These are phyloP conservation scores for Sebastes vulpes DNA, from an alignment of 2,797 vertebrate genomes.

Conservation along the genomic window DNA sequence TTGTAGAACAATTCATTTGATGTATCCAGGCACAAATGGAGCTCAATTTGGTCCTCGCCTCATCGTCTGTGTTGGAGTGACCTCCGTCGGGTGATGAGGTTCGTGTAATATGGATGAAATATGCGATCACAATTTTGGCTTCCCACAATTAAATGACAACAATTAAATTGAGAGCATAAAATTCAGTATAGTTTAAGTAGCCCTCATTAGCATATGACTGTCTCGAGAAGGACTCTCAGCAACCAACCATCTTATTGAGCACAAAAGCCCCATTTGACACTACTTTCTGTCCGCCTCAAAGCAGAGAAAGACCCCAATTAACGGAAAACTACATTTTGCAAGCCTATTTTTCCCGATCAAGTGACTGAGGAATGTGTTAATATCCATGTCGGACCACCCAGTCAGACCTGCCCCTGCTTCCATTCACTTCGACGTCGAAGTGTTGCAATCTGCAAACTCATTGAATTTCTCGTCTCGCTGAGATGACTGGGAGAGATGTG, in stretches of 20 bases:
- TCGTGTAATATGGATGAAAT: no score
- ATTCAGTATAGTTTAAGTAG: neutral
- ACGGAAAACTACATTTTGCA: neutral
- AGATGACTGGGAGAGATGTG: slow-evolving; percentile 12
- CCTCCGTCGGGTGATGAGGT: no score
- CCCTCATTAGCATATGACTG: neutral
- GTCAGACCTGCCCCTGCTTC: neutral
- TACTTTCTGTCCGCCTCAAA: neutral
- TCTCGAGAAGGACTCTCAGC: neutral
- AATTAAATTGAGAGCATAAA: no score
- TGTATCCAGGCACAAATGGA: neutral
- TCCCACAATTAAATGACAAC: no score
- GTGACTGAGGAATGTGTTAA: slow-evolving; percentile 9
- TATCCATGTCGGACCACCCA: slow-evolving; percentile 31
- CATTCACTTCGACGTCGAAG: neutral
- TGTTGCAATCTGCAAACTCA: slow-evolving; percentile 17
- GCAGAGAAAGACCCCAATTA: neutral
- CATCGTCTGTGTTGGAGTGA: no score
- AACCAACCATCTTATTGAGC: neutral
- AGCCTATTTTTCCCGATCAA: neutral
- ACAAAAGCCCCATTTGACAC: neutral
- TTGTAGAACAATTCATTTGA: neutral
- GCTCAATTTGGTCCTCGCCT: neutral
- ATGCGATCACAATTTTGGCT: no score
- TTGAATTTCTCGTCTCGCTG: slow-evolving; percentile 40